Evolutionary conservation across 1,140 invertebrate species (phyloP).

Genomic region (Penaeus chinensis): DNA sequence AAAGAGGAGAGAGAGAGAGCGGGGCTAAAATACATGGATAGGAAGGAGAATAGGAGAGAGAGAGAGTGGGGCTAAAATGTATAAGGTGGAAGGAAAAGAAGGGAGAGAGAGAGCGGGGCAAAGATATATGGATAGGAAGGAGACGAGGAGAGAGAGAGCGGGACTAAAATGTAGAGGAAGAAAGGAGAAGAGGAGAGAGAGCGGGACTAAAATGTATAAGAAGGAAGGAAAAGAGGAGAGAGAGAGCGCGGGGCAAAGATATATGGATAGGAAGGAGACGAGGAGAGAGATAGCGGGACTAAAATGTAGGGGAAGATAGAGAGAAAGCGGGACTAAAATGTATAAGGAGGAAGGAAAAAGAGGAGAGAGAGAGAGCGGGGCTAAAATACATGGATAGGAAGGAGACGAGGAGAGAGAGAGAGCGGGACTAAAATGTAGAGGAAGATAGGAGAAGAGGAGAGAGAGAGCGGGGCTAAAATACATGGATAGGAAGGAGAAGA

Average conservation of each 20-base stretch:
- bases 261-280: not conserved
- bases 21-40: not conserved
- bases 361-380: not conserved
- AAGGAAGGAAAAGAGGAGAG: not conserved
- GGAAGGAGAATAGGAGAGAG: not conserved
- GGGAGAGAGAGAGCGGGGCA: not conserved
- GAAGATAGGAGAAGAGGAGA: not conserved
- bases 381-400: too few relatives aligned
- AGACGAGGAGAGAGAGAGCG: not conserved
- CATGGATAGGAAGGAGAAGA: too few relatives aligned
- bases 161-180: not conserved
- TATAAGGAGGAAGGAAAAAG: too few relatives aligned
- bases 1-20: not conserved
- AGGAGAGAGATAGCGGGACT: not conserved
- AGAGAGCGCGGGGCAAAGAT: not conserved
- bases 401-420: not conserved
- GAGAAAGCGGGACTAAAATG: not conserved
- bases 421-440: not conserved
- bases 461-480: not conserved
- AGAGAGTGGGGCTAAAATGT: too few relatives aligned
- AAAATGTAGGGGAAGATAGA: too few relatives aligned
- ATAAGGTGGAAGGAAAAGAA: not conserved
- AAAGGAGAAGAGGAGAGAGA: slow-evolving; percentile 1
- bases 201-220: not conserved
- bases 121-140: not conserved